Conservation (phyloP, 2,888 invertebrate genomes). For the Gari tellinella region DNA sequence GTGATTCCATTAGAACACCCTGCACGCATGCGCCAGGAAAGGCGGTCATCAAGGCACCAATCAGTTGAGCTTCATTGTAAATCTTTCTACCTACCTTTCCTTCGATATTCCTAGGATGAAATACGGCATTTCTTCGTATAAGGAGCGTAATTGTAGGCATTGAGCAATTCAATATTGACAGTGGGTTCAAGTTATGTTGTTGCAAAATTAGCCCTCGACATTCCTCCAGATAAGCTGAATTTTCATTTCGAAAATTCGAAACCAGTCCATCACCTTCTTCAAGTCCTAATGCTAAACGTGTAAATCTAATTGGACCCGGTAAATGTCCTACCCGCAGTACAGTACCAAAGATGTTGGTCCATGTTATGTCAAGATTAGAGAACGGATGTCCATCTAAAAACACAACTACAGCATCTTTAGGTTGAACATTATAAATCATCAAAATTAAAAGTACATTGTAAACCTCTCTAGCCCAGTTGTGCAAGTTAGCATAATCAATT, state of each 20-base stretch:
- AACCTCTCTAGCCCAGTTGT: conserved; percentile 63
- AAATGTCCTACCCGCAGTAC: conserved; percentile 61
- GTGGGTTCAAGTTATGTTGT: conserved; percentile 41
- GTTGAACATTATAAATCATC: conserved; percentile 52
- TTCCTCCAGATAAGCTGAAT: conserved; percentile 68
- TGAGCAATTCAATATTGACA: conserved; percentile 56
- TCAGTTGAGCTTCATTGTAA: conserved; percentile 73
- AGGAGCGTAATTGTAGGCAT: conserved; percentile 67
- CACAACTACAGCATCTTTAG: conserved; percentile 64
- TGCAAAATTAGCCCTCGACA: conserved; percentile 72
- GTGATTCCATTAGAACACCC: conserved; percentile 71
- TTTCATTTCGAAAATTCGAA: conserved; percentile 48
- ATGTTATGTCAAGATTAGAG: conserved; percentile 69
- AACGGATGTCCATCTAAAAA: conserved; percentile 75
- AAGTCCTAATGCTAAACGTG: conserved; percentile 68
- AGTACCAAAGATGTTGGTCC: conserved; percentile 70
- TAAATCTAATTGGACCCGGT: conserved; percentile 40
- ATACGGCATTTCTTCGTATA: conserved; percentile 75
- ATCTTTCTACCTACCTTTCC: conserved; percentile 77
- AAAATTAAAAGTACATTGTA: conserved; percentile 64
- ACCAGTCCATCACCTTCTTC: conserved; percentile 69
- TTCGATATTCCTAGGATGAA: conserved; percentile 77
- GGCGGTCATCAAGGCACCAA: conserved; percentile 37
- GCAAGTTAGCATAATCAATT: conserved; percentile 70
- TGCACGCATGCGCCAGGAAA: conserved; percentile 60